These are phyloP conservation scores for Sturnira hondurensis DNA, from an alignment of 2,113 vertebrate genomes.

Conservation along the genomic window DNA sequence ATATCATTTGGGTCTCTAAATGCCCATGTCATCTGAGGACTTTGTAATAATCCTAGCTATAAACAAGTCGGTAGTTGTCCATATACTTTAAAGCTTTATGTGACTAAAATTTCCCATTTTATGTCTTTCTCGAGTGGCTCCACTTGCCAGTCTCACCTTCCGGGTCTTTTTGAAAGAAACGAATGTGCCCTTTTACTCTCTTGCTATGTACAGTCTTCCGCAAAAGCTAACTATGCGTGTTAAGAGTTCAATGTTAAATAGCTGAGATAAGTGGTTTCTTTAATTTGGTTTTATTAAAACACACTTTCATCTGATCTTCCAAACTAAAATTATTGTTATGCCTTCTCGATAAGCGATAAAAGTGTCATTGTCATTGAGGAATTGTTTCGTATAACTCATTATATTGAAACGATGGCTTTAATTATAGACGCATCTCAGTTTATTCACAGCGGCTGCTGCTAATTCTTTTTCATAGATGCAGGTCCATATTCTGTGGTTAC, in stretches of 20 bases:
- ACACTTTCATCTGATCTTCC: not conserved
- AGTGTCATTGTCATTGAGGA: not conserved
- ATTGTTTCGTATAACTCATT: not conserved
- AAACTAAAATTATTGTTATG: not conserved
- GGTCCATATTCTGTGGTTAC: not conserved
- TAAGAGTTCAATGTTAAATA: not conserved
- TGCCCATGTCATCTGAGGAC: not conserved
- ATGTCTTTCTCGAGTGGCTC: not conserved
- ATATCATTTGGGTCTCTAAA: not conserved
- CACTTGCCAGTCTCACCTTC: not conserved
- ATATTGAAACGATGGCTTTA: not conserved
- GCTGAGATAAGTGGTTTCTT: not conserved
- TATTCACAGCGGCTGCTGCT: not conserved
- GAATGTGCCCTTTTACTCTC: not conserved
- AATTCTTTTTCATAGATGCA: not conserved
- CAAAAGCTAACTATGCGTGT: not conserved
- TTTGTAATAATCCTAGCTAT: not conserved
- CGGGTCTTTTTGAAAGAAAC: not conserved
- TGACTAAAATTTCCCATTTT: not conserved
- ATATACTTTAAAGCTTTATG: not conserved
- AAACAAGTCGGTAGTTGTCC: not conserved
- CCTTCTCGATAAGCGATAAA: conserved; percentile 13
- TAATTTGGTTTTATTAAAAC: not conserved
- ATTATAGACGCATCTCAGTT: not conserved
- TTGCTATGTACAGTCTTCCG: not conserved